Evolutionary conservation across 2,797 vertebrate species (phyloP), one percentile per base, ranked within the genome.

Genomic region (Enteromius argenteus): DNA sequence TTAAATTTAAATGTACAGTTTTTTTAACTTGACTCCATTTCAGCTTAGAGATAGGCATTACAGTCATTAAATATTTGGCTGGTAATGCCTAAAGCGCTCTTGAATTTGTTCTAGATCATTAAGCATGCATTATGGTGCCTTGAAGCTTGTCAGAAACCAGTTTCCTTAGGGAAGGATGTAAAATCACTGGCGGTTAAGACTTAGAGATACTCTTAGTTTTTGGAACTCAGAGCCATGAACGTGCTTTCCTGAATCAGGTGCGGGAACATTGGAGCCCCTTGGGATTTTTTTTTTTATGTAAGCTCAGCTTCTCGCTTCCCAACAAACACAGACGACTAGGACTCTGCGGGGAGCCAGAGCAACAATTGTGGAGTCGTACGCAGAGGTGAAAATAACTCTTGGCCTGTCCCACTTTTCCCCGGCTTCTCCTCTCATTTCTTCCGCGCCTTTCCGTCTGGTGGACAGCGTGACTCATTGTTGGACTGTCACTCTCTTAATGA

Each of bases 401-500:
- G 8, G 1, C 44, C 42, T 76, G 51, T 14, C 81, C 62, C 58
- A 62, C 37, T 79, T 64, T 84, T 42, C 39, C 39, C 64, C 27
- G 17, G n/a, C 49, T 14, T 27, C 78, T 39, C 21, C 81, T 58
- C 56, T 46, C 62, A 39, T 73, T 51, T 56, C 66, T 75, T 53
- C 62, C 4, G 17, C 7, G 19, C 46, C 67, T 49, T 77, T 76
- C 23, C 32, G 14, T 68, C 79, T 68, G 39, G 27, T 77, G 80
- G 62, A 68, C 60, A 56, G 83, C 23, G 49, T 86, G 77, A 83
- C 13, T 71, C 46, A 72, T 84, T 68, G 64, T 58, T 39, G 51
- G 37, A 69, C 37, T 76, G 85, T 84, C 79, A 84, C 69, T 67
- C 74, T 87, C 73, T 86, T 90, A 86, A 91, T 90, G 88, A 88